phyloP scores from a whole-genome alignment of 2,797 vertebrate species.

The Pangasius macronema region DNA sequence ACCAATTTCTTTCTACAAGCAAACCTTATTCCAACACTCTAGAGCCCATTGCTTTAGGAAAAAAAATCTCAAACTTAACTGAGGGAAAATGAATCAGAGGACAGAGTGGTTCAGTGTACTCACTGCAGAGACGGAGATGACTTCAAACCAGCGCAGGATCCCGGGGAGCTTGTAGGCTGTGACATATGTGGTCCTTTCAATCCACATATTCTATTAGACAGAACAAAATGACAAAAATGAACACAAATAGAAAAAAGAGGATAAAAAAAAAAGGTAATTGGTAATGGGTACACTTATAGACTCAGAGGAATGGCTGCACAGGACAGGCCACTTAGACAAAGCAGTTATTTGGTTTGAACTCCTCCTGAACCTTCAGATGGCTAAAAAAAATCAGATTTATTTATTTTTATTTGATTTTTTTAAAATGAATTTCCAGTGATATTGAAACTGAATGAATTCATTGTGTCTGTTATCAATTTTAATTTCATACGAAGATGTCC shows the following conservation, averaged over 20 bases:
- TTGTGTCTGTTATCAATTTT: not conserved
- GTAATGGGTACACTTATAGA: not conserved
- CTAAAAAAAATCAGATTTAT: constrained; percentile 1
- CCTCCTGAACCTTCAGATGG: constrained; percentile 3
- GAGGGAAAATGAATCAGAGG: not conserved
- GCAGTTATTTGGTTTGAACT: constrained; percentile 6
- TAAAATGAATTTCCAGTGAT: not conserved
- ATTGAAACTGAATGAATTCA: not conserved
- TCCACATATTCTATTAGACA: constrained; percentile 80
- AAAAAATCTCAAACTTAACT: not conserved
- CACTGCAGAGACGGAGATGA: constrained; percentile 74
- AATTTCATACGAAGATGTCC: not conserved
- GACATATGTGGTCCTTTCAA: constrained; percentile 78
- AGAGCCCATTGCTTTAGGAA: not conserved
- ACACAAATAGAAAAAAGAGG: not conserved
- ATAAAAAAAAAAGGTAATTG: too few relatives aligned
- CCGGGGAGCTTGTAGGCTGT: constrained; percentile 81
- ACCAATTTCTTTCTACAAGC: constrained; percentile 15
- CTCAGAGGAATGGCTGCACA: not conserved
- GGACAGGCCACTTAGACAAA: constrained; percentile 11
- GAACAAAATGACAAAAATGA: constrained; percentile 4
- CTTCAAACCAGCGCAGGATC: constrained; percentile 83
- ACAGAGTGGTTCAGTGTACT: constrained; percentile 56
- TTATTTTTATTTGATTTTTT: not conserved
- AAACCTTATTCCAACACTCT: not conserved